These are phyloP conservation scores for Cervus canadensis DNA, from an alignment of 2,113 vertebrate species.

Conservation along the genomic window DNA sequence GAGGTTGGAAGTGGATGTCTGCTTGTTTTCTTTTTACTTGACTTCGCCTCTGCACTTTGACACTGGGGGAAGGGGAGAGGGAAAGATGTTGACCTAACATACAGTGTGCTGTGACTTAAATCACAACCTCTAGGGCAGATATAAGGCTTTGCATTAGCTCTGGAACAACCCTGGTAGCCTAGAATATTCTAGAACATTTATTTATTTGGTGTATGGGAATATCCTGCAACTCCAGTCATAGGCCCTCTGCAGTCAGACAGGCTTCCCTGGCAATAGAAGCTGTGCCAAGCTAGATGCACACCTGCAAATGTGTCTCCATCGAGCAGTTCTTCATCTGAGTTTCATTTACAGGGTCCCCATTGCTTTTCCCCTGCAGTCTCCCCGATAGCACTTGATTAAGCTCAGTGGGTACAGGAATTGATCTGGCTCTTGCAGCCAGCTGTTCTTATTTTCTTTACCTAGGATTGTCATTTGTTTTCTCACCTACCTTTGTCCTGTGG, in stretches of 20 bases:
- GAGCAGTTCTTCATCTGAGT: background rate
- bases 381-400: slow-evolving; percentile 51
- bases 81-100: background rate
- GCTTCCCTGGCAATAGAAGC: background rate
- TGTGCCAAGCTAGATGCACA: background rate
- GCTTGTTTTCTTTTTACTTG: background rate
- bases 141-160: background rate
- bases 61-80: background rate
- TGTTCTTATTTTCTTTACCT: slow-evolving; percentile 30
- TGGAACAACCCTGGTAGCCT: background rate
- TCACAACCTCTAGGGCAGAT: background rate
- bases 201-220: background rate
- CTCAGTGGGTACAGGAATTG: slow-evolving; percentile 6
- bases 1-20: background rate
- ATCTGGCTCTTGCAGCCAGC: background rate
- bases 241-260: background rate
- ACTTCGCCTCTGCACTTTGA: background rate
- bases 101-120: background rate
- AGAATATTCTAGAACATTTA: background rate
- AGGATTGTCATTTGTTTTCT: slow-evolving; percentile 41
- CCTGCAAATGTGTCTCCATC: background rate
- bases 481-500: slow-evolving; percentile 2
- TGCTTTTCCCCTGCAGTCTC: background rate
- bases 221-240: background rate
- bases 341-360: background rate